Percentiles rank a stretch among this genome's conserved stretches.
Evolutionary conservation across 2,888 invertebrate species (phyloP).

Genomic region (Eurytoma californica): DNA sequence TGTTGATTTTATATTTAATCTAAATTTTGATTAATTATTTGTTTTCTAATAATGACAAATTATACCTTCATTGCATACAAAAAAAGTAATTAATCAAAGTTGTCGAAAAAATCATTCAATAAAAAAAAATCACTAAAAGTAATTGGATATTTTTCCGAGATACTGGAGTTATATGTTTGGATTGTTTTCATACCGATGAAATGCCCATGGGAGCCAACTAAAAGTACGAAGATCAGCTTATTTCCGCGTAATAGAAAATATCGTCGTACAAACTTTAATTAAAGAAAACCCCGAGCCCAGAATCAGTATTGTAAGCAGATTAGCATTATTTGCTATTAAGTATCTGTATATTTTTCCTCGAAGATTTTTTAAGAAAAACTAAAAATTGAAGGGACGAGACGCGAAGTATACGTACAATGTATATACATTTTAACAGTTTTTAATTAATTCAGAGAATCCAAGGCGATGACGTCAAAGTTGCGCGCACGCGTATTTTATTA

Average conservation of each 20-base stretch:
- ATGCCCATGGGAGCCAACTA: slow-evolving; percentile 52
- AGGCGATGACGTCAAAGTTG: slow-evolving; percentile 33
- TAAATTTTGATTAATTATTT: background rate
- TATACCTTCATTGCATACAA: background rate
- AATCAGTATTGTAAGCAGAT: slow-evolving; percentile 49
- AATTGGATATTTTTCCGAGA: background rate
- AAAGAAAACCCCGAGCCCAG: slow-evolving; percentile 30
- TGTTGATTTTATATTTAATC: background rate
- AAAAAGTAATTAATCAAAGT: too few relatives aligned
- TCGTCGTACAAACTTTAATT: slow-evolving; percentile 46
- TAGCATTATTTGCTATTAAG: slow-evolving; percentile 39
- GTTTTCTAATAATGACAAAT: background rate
- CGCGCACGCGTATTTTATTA: slow-evolving; percentile 10
- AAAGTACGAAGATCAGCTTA: slow-evolving; percentile 51
- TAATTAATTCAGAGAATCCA: background rate
- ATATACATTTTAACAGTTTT: too few relatives aligned
- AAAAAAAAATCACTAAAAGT: too few relatives aligned
- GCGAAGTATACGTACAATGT: too few relatives aligned
- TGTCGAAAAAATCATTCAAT: background rate
- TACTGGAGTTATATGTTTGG: slow-evolving; percentile 13
- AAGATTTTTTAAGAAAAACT: too few relatives aligned
- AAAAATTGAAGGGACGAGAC: too few relatives aligned
- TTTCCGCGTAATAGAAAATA: slow-evolving; percentile 35
- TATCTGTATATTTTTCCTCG: slow-evolving; percentile 21
- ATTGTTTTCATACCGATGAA: slow-evolving; percentile 1